These are phyloP conservation scores for Scatophagus argus DNA, from an alignment of 2,113 vertebrate species.

Conservation along the genomic window DNA sequence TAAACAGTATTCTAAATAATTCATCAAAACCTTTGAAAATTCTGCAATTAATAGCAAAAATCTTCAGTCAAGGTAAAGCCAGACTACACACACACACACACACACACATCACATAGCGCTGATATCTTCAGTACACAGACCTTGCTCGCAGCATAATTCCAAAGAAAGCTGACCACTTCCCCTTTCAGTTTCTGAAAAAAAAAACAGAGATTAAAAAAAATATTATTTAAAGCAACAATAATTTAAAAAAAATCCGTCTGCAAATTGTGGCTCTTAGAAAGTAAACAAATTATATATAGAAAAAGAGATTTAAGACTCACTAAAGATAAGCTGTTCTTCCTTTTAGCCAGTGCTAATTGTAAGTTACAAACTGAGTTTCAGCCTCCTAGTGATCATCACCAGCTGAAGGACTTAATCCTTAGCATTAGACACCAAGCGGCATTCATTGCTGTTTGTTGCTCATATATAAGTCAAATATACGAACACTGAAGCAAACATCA, in stretches of 20 bases:
- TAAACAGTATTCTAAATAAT: neutral
- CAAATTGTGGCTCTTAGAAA: neutral
- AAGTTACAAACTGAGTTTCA: neutral
- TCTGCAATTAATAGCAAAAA: neutral
- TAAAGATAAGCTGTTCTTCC: neutral
- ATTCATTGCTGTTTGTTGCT: neutral
- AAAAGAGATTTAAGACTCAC: neutral
- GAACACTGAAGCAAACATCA: too few relatives aligned
- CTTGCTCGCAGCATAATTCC: conserved; percentile 89
- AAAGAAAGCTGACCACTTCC: conserved; percentile 90
- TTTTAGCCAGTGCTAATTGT: neutral
- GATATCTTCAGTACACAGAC: conserved; percentile 70
- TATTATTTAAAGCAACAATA: neutral
- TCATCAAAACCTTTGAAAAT: neutral
- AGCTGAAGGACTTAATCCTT: neutral
- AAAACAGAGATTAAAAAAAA: conserved; percentile 22
- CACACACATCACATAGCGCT: conserved; percentile 11
- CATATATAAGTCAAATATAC: too few relatives aligned
- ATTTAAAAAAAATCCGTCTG: neutral
- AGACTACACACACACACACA: neutral
- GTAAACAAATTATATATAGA: neutral
- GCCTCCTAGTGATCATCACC: neutral
- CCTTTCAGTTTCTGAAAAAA: conserved; percentile 89
- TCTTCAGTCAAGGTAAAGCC: neutral
- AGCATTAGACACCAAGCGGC: neutral